A percentile compares a stretch with the other conserved stretches of the same genome.
phyloP scores from a whole-genome alignment of 2,113 vertebrate genomes.

The Chamaea fasciata region DNA sequence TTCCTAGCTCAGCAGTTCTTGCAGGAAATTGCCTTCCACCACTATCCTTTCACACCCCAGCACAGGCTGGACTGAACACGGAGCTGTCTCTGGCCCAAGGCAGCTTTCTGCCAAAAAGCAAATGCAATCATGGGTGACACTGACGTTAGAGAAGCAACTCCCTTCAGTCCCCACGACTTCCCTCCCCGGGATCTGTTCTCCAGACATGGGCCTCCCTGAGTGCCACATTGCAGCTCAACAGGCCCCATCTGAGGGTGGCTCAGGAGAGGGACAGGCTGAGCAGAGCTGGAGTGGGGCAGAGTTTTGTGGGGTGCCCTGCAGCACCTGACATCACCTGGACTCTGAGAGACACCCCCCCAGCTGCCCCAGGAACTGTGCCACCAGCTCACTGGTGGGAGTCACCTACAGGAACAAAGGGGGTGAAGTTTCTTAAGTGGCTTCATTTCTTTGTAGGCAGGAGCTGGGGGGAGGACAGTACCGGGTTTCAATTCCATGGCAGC shows the following conservation, averaged over 20 bases:
- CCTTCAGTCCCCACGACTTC: fast-evolving
- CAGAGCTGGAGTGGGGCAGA: background rate
- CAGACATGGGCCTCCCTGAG: background rate
- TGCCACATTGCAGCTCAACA: too few relatives aligned
- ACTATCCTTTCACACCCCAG: background rate
- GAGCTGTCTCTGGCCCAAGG: background rate
- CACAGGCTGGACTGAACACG: background rate
- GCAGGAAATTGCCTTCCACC: background rate
- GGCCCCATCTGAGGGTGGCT: background rate
- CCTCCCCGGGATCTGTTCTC: background rate
- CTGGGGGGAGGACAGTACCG: fast-evolving
- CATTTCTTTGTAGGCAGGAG: background rate
- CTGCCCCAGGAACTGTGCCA: background rate
- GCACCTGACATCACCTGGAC: background rate
- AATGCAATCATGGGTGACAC: fast-evolving
- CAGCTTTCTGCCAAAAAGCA: background rate
- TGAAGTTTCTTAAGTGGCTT: background rate
- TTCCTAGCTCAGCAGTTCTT: background rate
- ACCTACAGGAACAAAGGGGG: background rate
- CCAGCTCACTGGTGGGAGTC: background rate
- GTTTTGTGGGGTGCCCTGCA: background rate
- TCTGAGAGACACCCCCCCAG: background rate
- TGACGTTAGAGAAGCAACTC: background rate
- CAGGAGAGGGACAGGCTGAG: background rate
- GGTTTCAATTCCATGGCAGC: background rate